Evolutionary conservation across 2,113 vertebrate genomes (phyloP), one percentile per base, ranked within the genome.

Genomic region (human (Homo sapiens)): DNA sequence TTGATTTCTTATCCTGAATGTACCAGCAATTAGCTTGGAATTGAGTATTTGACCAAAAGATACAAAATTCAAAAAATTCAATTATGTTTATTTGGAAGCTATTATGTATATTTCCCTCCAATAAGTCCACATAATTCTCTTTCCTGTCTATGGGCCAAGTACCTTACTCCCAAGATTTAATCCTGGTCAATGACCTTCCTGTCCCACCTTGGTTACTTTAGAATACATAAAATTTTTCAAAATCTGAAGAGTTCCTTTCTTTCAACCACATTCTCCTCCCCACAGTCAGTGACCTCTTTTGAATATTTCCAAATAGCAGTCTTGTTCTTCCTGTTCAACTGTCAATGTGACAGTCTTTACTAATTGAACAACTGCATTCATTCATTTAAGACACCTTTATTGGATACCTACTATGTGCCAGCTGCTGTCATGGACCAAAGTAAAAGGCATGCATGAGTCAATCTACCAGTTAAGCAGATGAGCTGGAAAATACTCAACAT

Each of bases 1-100:
- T 83, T 97, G n/a, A 94, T 40, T 82, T 85, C 55, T 88, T 88
- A 81, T 82, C 40, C 48, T 78, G 93, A 61, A 91, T 55, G 50
- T 82, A 35, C 12, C 52, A 93, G 52, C 25, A 91, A 20, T 80
- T 76, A 81, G 10, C 25, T 48, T 91, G 66, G 13, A 57, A 9
- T 55, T 78, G 14, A 52, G 20, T 81, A 45, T 11, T 73, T 18
- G 2, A 32, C 2, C 4, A 89, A 90, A 0, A 73, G 59, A 89
- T 52, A 82, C 8, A 96, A 89, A 97, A 95, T 93, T 88, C 57
- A 87, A 38, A 81, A 43, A 75, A 40, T 64, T 70, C 2, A 82
- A n/a, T 52, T 96, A 50, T 90, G 10, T 94, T 89, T 81, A 80
- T 75, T 92, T 79, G 89, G 6, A 79, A 66, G 5, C 16, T 86